phyloP scores from a whole-genome alignment of 2,113 vertebrate genomes.

The Epinephelus moara region DNA sequence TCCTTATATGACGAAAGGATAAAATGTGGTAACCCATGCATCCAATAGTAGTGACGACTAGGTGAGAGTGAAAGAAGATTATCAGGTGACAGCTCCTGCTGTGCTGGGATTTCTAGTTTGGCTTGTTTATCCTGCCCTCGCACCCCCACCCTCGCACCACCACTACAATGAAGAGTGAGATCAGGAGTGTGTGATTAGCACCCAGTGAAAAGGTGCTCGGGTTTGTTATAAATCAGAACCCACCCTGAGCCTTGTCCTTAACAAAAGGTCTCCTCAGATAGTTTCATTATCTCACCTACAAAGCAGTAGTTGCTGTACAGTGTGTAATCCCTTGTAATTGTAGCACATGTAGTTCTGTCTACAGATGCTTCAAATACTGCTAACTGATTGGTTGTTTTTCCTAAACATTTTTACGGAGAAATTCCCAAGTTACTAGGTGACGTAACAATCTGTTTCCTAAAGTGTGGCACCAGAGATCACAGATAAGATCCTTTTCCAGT shows the following conservation, averaged over 20 bases:
- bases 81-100: background rate
- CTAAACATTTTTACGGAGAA: background rate
- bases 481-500: background rate
- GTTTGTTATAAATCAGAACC: too few relatives aligned
- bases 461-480: background rate
- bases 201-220: too few relatives aligned
- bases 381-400: background rate
- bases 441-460: background rate
- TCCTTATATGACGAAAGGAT: background rate
- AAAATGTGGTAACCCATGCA: background rate
- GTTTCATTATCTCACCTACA: too few relatives aligned
- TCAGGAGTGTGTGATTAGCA: too few relatives aligned
- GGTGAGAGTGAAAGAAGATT: background rate
- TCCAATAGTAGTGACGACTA: too few relatives aligned
- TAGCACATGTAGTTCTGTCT: background rate
- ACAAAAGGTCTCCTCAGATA: too few relatives aligned
- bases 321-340: background rate
- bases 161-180: too few relatives aligned
- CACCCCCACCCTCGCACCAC: too few relatives aligned
- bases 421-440: background rate
- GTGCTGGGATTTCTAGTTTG: slow-evolving; percentile 33
- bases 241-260: too few relatives aligned
- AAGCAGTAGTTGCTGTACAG: too few relatives aligned
- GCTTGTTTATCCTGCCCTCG: background rate
- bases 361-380: background rate